Evolutionary conservation across 1,140 invertebrate species (phyloP).

Genomic region (Asobara japonica): DNA sequence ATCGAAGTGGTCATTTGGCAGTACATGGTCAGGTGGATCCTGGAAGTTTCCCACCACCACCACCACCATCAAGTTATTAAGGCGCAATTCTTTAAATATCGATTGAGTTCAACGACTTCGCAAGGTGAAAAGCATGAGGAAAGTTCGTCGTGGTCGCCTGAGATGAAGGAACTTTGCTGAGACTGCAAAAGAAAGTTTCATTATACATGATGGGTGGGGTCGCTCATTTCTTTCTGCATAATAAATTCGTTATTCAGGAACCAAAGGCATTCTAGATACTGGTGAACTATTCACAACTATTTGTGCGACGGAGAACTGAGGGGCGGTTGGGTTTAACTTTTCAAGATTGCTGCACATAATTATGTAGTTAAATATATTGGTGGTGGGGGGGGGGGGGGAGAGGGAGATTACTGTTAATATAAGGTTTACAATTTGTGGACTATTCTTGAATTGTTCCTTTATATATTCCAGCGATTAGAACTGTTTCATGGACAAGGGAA

Average conservation of each 20-base stretch:
- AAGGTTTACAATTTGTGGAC: too few species aligned
- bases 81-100: slow-evolving; percentile 7
- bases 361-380: too few species aligned
- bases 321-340: too few species aligned
- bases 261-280: background rate
- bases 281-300: background rate
- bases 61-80: background rate
- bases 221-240: background rate
- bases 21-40: background rate
- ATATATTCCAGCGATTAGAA: too few species aligned
- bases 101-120: background rate
- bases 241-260: background rate
- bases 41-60: background rate
- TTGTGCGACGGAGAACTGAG: background rate
- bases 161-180: background rate
- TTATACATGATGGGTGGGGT: background rate
- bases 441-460: too few species aligned
- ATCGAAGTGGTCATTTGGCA: background rate
- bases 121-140: background rate
- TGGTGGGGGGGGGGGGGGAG: too few species aligned
- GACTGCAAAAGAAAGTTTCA: background rate
- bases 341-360: too few species aligned
- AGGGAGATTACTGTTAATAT: too few species aligned
- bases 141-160: background rate
- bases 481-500: too few species aligned